A percentile compares a stretch with the other conserved stretches of the same genome.
Evolutionary conservation across 2,797 vertebrate genomes (phyloP).

Genomic region (Parambassis ranga): DNA sequence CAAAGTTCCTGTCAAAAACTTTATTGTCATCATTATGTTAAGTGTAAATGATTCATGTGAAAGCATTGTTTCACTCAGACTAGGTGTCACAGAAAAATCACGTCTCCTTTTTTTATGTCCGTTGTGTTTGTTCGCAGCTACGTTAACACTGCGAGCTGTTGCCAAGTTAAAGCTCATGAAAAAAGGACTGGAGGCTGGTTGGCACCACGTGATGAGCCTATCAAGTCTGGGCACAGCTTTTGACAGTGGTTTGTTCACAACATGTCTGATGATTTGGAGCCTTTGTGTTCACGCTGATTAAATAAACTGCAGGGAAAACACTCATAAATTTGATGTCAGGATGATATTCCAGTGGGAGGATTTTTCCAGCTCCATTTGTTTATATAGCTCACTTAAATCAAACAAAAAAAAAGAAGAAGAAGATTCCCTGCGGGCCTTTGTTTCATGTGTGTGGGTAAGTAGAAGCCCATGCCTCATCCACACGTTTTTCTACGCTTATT

Average conservation of each 20-base stretch:
- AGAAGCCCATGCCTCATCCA: conserved; percentile 12
- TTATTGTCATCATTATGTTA: too few species aligned
- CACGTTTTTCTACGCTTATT: conserved; percentile 7
- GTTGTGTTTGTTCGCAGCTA: conserved; percentile 12
- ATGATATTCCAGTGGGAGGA: conserved; percentile 48
- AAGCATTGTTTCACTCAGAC: neutral
- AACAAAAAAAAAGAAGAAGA: conserved; percentile 14
- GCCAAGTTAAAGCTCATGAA: conserved; percentile 49
- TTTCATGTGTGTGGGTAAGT: conserved; percentile 15
- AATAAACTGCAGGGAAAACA: conserved; percentile 63
- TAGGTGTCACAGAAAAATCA: neutral
- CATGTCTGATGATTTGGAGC: conserved; percentile 49
- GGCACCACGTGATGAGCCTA: conserved; percentile 29
- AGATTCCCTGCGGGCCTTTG: conserved; percentile 3
- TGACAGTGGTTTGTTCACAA: conserved; percentile 48
- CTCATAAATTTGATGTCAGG: conserved; percentile 54
- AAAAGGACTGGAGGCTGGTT: conserved; percentile 39
- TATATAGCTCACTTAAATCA: conserved; percentile 41
- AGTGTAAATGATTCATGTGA: too few species aligned
- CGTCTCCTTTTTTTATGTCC: conserved; percentile 2
- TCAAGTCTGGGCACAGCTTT: conserved; percentile 59
- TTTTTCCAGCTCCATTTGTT: conserved; percentile 64
- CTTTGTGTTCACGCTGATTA: conserved; percentile 56
- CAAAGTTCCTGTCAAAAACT: too few species aligned
- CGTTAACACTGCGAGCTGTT: conserved; percentile 6